phyloP scores from a whole-genome alignment of 2,797 vertebrate species.

The Arnoldichthys spilopterus region DNA sequence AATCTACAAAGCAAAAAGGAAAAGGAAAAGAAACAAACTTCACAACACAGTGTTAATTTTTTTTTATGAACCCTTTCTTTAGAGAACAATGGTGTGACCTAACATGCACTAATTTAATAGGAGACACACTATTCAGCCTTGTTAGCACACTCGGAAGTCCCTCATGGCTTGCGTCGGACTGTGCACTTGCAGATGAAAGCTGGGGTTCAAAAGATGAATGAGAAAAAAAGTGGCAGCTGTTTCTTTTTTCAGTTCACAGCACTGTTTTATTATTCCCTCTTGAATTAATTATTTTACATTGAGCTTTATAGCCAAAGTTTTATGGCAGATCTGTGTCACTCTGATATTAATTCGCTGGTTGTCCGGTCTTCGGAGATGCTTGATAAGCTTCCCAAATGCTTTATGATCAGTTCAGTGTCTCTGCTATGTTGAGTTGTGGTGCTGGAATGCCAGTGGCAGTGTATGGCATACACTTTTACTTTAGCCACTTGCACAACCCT shows the following conservation, averaged over 20 bases:
- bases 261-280: conserved; percentile 48
- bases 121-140: not conserved
- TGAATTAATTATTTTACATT: conserved; percentile 53
- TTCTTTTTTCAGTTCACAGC: conserved; percentile 15
- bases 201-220: conserved; percentile 21
- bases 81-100: not conserved
- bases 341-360: conserved; percentile 29
- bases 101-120: not conserved
- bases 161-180: not conserved
- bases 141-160: not conserved
- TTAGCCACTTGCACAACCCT: not conserved
- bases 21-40: no score
- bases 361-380: conserved; percentile 37
- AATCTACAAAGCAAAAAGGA: no score
- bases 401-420: conserved; percentile 18
- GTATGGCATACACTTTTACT: not conserved
- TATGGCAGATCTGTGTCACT: conserved; percentile 44
- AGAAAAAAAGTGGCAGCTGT: conserved; percentile 22
- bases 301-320: conserved; percentile 41
- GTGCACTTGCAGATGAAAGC: conserved; percentile 5
- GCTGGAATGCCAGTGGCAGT: not conserved
- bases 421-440: not conserved
- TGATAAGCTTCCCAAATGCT: conserved; percentile 22
- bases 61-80: not conserved
- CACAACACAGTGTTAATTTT: no score